These are phyloP conservation scores for Papilio polyxenes DNA, from an alignment of 1,140 invertebrate genomes.

Conservation along the genomic window DNA sequence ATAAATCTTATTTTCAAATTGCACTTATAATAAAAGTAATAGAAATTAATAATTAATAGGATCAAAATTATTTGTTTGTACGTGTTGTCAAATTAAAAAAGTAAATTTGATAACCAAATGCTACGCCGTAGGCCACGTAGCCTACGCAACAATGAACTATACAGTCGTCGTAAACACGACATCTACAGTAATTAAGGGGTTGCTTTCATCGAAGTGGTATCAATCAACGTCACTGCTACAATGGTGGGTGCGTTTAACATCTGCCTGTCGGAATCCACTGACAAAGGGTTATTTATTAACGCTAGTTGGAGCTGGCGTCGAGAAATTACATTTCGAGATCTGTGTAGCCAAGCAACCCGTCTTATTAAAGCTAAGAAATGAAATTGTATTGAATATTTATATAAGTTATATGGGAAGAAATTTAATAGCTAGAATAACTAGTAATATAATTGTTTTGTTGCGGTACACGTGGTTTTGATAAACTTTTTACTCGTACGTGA, in stretches of 20 bases:
- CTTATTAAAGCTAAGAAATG: not conserved
- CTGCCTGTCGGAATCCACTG: not conserved
- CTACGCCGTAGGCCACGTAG: not conserved
- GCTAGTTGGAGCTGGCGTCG: not conserved
- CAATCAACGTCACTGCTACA: slow-evolving; percentile 17
- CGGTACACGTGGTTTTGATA: too few species aligned
- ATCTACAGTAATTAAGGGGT: slow-evolving; percentile 25
- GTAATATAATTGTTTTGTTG: too few species aligned
- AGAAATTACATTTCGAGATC: not conserved
- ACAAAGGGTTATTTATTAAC: slow-evolving; percentile 15
- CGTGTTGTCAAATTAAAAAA: not conserved
- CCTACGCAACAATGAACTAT: not conserved
- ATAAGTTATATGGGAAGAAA: not conserved
- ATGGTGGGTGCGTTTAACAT: slow-evolving; percentile 20
- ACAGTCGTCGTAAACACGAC: slow-evolving; percentile 3
- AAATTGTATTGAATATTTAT: not conserved
- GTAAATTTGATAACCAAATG: not conserved
- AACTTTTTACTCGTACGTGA: too few species aligned
- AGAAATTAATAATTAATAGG: too few species aligned
- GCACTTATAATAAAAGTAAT: too few species aligned
- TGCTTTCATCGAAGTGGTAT: slow-evolving; percentile 11
- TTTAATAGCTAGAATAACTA: not conserved
- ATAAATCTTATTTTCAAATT: too few species aligned
- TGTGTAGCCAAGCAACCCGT: not conserved
- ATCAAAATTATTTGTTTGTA: not conserved